A percentile compares a stretch with the other conserved stretches of the same genome.
These are phyloP conservation scores for Cossypha dichroa DNA, from an alignment of 2,797 vertebrate genomes.

Conservation along the genomic window DNA sequence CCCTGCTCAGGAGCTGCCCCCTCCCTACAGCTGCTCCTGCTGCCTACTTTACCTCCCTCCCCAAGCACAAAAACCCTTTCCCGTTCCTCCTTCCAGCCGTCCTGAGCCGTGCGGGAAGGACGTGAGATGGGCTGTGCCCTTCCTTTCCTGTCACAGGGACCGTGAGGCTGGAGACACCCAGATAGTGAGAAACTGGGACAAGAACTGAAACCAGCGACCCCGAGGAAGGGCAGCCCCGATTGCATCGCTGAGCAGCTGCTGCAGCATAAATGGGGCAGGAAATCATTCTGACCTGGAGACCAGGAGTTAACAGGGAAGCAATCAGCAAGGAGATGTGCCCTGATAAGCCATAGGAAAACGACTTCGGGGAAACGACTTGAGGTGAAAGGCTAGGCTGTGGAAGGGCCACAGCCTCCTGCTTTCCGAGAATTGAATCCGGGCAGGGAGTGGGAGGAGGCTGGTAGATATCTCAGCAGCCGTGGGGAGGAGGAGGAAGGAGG, in stretches of 20 bases:
- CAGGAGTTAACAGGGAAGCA: not conserved
- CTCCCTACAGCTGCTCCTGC: not conserved
- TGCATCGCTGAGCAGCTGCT: not conserved
- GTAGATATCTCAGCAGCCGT: fast-evolving
- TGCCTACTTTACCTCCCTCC: fast-evolving
- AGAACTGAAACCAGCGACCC: not conserved
- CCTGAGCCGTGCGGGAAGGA: fast-evolving
- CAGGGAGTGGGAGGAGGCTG: not conserved
- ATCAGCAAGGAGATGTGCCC: not conserved
- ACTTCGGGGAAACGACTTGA: not conserved
- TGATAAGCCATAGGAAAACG: not conserved
- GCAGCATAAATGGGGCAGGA: not conserved
- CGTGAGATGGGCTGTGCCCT: fast-evolving
- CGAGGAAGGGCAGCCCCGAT: not conserved
- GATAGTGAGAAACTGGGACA: fast-evolving
- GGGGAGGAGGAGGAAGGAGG: not conserved
- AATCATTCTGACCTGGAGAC: not conserved
- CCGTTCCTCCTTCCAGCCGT: fast-evolving
- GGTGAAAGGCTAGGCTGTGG: not conserved
- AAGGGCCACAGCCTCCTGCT: not conserved
- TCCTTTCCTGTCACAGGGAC: not conserved
- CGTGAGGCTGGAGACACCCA: fast-evolving
- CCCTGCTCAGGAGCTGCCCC: not conserved
- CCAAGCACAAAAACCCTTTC: fast-evolving
- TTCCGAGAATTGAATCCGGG: not conserved